A percentile compares a stretch with the other conserved stretches of the same genome.
Evolutionary conservation across 2,888 invertebrate species (phyloP).

Genomic region (Abrostola triplasia): DNA sequence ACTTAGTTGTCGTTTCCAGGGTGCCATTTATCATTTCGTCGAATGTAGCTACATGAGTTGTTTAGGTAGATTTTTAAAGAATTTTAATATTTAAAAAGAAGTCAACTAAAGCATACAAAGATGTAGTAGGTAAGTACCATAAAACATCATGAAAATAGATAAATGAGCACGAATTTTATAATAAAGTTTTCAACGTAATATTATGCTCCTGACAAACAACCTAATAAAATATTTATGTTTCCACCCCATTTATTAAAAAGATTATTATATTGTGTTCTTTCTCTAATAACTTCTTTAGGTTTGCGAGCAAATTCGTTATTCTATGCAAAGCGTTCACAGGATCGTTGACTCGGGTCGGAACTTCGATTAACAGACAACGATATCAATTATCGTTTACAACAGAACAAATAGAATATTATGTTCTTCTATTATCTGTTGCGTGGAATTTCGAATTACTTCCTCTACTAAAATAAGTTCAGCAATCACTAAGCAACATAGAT

Average conservation of each 20-base stretch:
- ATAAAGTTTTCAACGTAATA: constrained; percentile 7
- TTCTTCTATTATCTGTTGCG: background rate
- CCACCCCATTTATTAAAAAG: background rate
- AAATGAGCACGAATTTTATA: constrained; percentile 23
- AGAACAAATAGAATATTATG: constrained; percentile 34
- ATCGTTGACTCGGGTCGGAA: no score
- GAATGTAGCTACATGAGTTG: constrained; percentile 6
- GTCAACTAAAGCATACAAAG: constrained; percentile 13
- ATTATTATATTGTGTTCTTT: constrained; percentile 7
- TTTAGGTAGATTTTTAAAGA: constrained; percentile 10
- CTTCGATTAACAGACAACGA: constrained; percentile 25
- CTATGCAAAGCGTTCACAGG: background rate
- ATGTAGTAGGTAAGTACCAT: constrained; percentile 1
- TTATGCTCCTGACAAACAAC: constrained; percentile 17
- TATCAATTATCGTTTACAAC: constrained; percentile 60
- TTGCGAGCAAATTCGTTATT: constrained; percentile 23
- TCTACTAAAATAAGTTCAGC: no score
- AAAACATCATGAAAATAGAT: constrained; percentile 11
- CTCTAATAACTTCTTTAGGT: constrained; percentile 4
- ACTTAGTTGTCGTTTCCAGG: constrained; percentile 31
- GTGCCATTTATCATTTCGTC: constrained; percentile 46
- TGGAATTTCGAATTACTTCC: background rate
- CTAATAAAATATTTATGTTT: constrained; percentile 18
- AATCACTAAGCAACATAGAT: no score
- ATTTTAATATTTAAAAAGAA: background rate